Base-by-base conservation (phyloP, 2,797 vertebrate species). In the Pempheris klunzingeri region DNA sequence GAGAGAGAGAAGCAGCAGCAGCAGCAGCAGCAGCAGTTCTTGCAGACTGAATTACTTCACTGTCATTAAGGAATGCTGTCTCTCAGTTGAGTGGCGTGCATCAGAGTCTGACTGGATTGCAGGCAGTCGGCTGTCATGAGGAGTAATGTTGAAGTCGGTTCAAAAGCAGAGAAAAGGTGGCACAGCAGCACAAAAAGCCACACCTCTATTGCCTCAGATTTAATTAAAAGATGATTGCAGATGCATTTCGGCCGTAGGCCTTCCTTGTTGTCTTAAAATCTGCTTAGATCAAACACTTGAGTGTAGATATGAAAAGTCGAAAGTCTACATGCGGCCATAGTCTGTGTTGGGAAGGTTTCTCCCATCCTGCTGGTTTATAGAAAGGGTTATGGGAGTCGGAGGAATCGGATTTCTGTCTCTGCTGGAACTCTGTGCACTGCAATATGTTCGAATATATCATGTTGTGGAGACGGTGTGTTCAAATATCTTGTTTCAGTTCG, bases 1-100 rank as follows among this genome's bases (percentile, higher is more conserved):
- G n/a, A n/a, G n/a, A n/a, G n/a, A n/a, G n/a, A n/a, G n/a, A n/a
- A n/a, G n/a, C n/a, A n/a, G n/a, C n/a, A n/a, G n/a, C n/a, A n/a
- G 55, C 63, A 50, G 71, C 62, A 55, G 71, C 59, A 47, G 71
- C 43, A 47, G 74, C 43, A 63, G 67, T 63, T 74, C 47, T 14
- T 41, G 39, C 49, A 74, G 65, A 30, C 68, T 50, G 50, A 63
- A 61, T 74, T 49, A 57, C 74, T 75, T 67, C 52, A 47, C 61
- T 65, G 57, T 75, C 62, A 69, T 87, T 72, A 83, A 82, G 49
- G 49, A 82, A 47, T 15, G 10, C 62, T 41, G 65, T 79, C 62
- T 84, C 75, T 70, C 58, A 57, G 60, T 67, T 76, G 71, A 87
- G 78, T 65, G 59, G 61, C 1, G 17, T 30, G 65, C 49, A n/a